Evolutionary conservation across 2,113 vertebrate species (phyloP).

Genomic region (Lycaon pictus): DNA sequence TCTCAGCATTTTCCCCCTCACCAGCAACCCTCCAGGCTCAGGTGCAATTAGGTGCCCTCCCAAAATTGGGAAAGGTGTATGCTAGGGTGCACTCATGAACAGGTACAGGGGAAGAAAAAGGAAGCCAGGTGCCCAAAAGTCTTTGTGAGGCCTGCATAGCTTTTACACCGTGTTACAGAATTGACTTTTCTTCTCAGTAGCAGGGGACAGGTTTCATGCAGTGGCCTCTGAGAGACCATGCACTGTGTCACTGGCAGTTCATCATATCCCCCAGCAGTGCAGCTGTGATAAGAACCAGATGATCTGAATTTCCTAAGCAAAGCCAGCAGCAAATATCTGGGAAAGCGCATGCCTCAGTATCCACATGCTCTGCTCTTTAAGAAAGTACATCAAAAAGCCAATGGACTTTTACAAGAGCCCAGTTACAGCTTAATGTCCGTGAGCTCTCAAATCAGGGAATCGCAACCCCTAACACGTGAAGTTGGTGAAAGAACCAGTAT

Average conservation of each 20-base stretch:
- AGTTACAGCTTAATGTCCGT: slow-evolving; percentile 65
- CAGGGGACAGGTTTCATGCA: slow-evolving; percentile 77
- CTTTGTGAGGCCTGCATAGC: not conserved
- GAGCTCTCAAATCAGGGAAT: slow-evolving; percentile 57
- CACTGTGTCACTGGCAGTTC: slow-evolving; percentile 82
- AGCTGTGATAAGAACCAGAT: slow-evolving; percentile 86
- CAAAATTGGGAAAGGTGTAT: not conserved
- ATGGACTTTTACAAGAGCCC: slow-evolving; percentile 72
- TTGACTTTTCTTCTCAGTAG: slow-evolving; percentile 81
- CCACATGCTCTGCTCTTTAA: slow-evolving; percentile 39
- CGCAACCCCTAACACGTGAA: slow-evolving; percentile 5
- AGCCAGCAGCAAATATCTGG: slow-evolving; percentile 70
- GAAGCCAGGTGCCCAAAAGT: not conserved
- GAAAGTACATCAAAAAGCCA: slow-evolving; percentile 74
- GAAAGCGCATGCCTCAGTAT: slow-evolving; percentile 73
- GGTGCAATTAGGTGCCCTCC: not conserved
- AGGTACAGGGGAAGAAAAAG: not conserved
- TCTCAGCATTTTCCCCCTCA: not conserved
- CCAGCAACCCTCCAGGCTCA: not conserved
- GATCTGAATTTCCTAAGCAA: slow-evolving; percentile 83
- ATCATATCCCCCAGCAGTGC: slow-evolving; percentile 77
- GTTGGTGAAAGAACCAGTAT: slow-evolving; percentile 45
- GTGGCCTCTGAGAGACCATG: slow-evolving; percentile 75
- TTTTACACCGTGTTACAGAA: slow-evolving; percentile 44
- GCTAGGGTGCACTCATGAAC: fast-evolving